Percentiles rank a stretch among this genome's conserved stretches.
Evolutionary conservation across 1,140 invertebrate species (phyloP).

Genomic region (Drosophila bifasciata): DNA sequence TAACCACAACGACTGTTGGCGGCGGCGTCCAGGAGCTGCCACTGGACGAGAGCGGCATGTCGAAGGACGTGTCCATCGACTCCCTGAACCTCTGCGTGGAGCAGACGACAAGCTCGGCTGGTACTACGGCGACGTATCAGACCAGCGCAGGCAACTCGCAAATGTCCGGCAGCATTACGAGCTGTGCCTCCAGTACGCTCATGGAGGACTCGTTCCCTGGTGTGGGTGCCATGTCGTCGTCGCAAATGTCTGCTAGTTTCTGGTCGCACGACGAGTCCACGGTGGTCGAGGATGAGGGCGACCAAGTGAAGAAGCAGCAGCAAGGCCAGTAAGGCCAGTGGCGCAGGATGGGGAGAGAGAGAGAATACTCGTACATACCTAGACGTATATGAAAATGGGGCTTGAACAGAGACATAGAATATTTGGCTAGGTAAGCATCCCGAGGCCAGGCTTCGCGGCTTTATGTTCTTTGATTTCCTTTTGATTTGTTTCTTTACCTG

Average conservation of each 20-base stretch:
- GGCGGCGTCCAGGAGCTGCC: constrained; percentile 54
- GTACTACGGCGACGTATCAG: constrained; percentile 92
- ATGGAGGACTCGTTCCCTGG: constrained; percentile 82
- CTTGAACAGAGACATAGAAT: constrained; percentile 67
- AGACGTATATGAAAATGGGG: constrained; percentile 54
- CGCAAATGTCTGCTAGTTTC: constrained; percentile 77
- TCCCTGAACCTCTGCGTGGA: constrained; percentile 76
- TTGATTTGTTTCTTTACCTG: constrained; percentile 59
- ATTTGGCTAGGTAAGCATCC: constrained; percentile 76
- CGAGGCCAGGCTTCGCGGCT: constrained; percentile 63
- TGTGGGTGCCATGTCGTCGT: constrained; percentile 71
- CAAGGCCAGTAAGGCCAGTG: constrained; percentile 41
- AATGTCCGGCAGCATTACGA: constrained; percentile 92
- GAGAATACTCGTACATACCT: constrained; percentile 29
- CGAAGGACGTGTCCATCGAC: constrained; percentile 79
- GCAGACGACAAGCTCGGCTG: constrained; percentile 88
- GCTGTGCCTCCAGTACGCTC: constrained; percentile 84
- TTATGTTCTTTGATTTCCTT: constrained; percentile 48
- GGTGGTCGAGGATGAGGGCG: constrained; percentile 70
- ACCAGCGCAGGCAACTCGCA: constrained; percentile 91
- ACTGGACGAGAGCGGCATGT: constrained; percentile 58
- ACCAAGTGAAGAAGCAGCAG: constrained; percentile 41
- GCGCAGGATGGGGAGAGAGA: constrained; percentile 33
- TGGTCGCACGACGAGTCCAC: constrained; percentile 75
- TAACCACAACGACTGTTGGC: constrained; percentile 85